Evolutionary conservation across 2,888 invertebrate genomes (phyloP).

Genomic region (Pseudococcus longispinus): DNA sequence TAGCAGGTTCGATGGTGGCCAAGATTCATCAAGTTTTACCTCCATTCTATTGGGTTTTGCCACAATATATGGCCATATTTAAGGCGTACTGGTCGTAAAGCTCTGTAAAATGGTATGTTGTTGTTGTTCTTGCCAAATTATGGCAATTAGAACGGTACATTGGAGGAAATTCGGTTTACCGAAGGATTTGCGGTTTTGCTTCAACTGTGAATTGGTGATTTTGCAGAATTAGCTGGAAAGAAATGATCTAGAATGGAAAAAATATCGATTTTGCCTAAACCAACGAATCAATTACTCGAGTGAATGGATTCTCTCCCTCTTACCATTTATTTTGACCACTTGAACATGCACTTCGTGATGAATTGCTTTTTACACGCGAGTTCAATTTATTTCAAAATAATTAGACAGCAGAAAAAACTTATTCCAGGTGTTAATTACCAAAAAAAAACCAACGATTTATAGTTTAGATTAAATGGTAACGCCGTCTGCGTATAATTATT

Average conservation of each 20-base stretch:
- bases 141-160: not conserved
- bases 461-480: not conserved
- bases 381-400: constrained; percentile 7
- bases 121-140: not conserved
- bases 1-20: not conserved
- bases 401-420: not conserved
- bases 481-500: not conserved
- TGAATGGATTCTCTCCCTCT: not conserved
- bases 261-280: not conserved
- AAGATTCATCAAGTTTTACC: not conserved
- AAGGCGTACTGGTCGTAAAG: too few relatives aligned
- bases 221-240: not conserved
- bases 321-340: not conserved
- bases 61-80: not conserved
- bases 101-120: too few relatives aligned
- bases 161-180: not conserved
- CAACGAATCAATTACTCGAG: not conserved
- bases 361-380: constrained; percentile 4
- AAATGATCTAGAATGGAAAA: not conserved
- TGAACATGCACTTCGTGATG: not conserved
- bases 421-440: not conserved
- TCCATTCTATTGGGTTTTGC: not conserved
- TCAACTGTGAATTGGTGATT: not conserved
- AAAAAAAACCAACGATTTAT: not conserved
- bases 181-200: not conserved